These are phyloP conservation scores for Sebastes iracundus DNA, from an alignment of 2,797 vertebrate genomes.

Conservation along the genomic window DNA sequence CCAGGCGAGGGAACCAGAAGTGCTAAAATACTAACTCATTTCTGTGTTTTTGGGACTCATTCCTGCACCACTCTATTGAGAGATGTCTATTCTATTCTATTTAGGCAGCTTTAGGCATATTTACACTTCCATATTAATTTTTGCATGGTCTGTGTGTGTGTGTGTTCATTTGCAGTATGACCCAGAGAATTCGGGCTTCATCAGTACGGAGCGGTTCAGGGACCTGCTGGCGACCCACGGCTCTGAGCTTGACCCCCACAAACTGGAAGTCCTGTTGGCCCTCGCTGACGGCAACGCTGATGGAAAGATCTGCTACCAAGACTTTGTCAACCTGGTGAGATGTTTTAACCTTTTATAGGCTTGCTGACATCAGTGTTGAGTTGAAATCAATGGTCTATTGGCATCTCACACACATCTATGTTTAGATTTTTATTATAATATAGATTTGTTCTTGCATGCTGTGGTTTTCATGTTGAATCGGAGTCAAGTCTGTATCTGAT, in stretches of 20 bases:
- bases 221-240: slow-evolving; percentile 90
- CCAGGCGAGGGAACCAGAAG: no score
- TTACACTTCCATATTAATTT: background rate
- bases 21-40: no score
- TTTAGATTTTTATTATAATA: background rate
- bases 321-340: slow-evolving; percentile 97
- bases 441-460: background rate
- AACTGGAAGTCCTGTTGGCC: slow-evolving; percentile 94
- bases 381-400: background rate
- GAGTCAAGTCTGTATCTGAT: background rate
- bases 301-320: slow-evolving; percentile 96
- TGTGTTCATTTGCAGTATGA: slow-evolving; percentile 85
- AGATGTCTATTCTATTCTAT: background rate
- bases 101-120: no score
- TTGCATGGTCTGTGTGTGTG: background rate
- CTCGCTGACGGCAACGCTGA: slow-evolving; percentile 92
- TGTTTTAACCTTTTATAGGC: background rate
- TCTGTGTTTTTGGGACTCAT: no score
- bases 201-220: slow-evolving; percentile 94
- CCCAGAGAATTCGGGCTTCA: slow-evolving; percentile 92
- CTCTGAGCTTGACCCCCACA: slow-evolving; percentile 94
- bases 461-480: background rate
- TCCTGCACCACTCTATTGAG: no score
- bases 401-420: background rate
- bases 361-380: background rate